phyloP scores from a whole-genome alignment of 2,888 invertebrate species.

The Listrodromus nycthemerus region DNA sequence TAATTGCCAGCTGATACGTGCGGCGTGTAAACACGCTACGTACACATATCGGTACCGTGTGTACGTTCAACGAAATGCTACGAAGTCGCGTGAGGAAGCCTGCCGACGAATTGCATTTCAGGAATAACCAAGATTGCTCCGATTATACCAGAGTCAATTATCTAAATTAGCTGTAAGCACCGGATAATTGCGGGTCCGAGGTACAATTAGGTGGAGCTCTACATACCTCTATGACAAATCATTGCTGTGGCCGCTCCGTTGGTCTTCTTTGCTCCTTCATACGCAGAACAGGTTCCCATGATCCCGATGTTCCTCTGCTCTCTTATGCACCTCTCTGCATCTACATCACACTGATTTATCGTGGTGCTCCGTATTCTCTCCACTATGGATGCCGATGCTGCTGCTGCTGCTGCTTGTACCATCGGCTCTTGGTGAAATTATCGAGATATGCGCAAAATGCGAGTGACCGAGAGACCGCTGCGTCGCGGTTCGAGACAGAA shows the following conservation, averaged over 20 bases:
- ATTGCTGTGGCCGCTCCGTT: slow-evolving; percentile 64
- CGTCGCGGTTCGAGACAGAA: slow-evolving; percentile 39
- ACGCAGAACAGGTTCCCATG: slow-evolving; percentile 74
- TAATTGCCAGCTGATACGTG: slow-evolving; percentile 74
- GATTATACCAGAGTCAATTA: slow-evolving; percentile 73
- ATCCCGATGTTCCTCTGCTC: slow-evolving; percentile 43
- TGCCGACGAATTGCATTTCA: slow-evolving; percentile 56
- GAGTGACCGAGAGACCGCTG: slow-evolving; percentile 54
- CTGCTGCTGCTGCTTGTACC: slow-evolving; percentile 40
- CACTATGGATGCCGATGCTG: slow-evolving; percentile 45
- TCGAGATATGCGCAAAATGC: slow-evolving; percentile 74
- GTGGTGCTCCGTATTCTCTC: slow-evolving; percentile 71
- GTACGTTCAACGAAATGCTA: slow-evolving; percentile 16
- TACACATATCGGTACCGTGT: slow-evolving; percentile 1
- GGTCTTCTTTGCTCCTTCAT: slow-evolving; percentile 59
- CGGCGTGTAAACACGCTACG: slow-evolving; percentile 38
- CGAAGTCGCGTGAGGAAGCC: slow-evolving; percentile 44
- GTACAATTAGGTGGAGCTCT: slow-evolving; percentile 72
- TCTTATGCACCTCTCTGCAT: slow-evolving; percentile 59
- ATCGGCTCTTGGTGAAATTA: slow-evolving; percentile 58
- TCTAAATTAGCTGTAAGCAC: slow-evolving; percentile 75
- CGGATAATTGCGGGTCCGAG: slow-evolving; percentile 73
- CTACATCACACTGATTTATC: slow-evolving; percentile 77
- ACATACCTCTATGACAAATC: slow-evolving; percentile 77
- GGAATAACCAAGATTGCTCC: slow-evolving; percentile 61